Conservation (phyloP, 1,140 invertebrate species). For the Zaprionus ghesquierei region DNA sequence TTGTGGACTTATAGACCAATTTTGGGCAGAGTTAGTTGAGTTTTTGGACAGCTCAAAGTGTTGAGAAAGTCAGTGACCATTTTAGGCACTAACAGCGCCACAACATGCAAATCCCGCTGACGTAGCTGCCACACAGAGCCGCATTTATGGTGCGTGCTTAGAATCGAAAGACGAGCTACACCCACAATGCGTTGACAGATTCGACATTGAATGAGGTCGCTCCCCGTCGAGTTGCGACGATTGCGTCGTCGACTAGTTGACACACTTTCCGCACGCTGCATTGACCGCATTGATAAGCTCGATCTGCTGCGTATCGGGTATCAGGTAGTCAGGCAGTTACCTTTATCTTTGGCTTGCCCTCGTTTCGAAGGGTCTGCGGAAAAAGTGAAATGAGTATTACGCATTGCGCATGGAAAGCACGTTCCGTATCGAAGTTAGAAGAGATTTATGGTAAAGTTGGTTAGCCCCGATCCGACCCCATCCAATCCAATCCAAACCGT, state of each 20-base stretch:
- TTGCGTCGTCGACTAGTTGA: constrained; percentile 20
- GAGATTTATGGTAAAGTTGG: background rate
- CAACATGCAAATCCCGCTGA: constrained; percentile 23
- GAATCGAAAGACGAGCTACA: constrained; percentile 23
- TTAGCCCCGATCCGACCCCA: too few species aligned
- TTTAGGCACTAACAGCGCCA: constrained; percentile 11
- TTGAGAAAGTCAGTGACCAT: constrained; percentile 27
- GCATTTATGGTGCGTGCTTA: constrained; percentile 21
- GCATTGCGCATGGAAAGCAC: background rate
- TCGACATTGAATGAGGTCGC: constrained; percentile 26
- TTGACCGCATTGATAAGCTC: background rate
- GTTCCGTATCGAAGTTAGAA: background rate
- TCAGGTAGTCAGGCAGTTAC: background rate
- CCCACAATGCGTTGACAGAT: constrained; percentile 14
- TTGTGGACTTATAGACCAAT: background rate
- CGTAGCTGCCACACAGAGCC: background rate
- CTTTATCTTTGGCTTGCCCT: background rate
- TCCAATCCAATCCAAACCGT: too few species aligned
- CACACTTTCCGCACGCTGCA: constrained; percentile 23
- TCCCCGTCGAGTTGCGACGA: background rate
- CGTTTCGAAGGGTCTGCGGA: background rate
- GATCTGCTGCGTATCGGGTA: background rate
- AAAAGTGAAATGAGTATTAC: constrained; percentile 1
- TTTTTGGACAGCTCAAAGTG: constrained; percentile 18
- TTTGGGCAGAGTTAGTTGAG: constrained; percentile 1